A percentile compares a stretch with the other conserved stretches of the same genome.
Evolutionary conservation across 2,888 invertebrate genomes (phyloP).

Genomic region (Noctuana brunneofusca): DNA sequence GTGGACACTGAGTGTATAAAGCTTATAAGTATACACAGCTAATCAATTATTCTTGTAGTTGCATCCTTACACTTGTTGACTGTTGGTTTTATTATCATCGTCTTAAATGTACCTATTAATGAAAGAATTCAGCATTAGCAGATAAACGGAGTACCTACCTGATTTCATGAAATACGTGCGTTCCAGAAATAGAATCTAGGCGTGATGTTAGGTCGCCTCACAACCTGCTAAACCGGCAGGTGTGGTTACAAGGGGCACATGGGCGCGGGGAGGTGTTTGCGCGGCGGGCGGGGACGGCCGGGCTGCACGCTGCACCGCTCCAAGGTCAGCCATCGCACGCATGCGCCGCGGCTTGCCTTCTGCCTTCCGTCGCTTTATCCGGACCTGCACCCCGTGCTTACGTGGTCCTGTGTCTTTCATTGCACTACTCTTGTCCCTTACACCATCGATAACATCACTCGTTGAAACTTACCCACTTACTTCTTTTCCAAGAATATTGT

Average conservation of each 20-base stretch:
- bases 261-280: conserved; percentile 38
- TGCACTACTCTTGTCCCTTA: conserved; percentile 50
- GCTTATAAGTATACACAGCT: not conserved
- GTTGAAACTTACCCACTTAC: not conserved
- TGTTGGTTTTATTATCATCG: not conserved
- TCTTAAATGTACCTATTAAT: not conserved
- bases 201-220: conserved; percentile 65
- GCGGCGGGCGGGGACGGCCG: conserved; percentile 44
- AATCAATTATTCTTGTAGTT: not conserved
- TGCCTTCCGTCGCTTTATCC: conserved; percentile 35
- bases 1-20: not conserved
- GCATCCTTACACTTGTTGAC: not conserved
- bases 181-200: conserved; percentile 73
- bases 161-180: conserved; percentile 50
- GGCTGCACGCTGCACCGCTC: conserved; percentile 76
- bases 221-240: conserved; percentile 79
- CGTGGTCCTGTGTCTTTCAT: conserved; percentile 66
- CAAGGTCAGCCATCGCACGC: conserved; percentile 79
- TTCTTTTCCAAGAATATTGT: not conserved
- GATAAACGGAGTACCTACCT: conserved; percentile 35
- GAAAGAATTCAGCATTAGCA: conserved; percentile 13
- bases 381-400: conserved; percentile 59
- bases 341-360: conserved; percentile 57
- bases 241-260: conserved; percentile 60
- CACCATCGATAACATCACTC: conserved; percentile 33